Percentiles rank a stretch among this genome's conserved stretches.
Evolutionary conservation across 2,113 vertebrate genomes (phyloP).

Genomic region (Phodopus roborovskii): DNA sequence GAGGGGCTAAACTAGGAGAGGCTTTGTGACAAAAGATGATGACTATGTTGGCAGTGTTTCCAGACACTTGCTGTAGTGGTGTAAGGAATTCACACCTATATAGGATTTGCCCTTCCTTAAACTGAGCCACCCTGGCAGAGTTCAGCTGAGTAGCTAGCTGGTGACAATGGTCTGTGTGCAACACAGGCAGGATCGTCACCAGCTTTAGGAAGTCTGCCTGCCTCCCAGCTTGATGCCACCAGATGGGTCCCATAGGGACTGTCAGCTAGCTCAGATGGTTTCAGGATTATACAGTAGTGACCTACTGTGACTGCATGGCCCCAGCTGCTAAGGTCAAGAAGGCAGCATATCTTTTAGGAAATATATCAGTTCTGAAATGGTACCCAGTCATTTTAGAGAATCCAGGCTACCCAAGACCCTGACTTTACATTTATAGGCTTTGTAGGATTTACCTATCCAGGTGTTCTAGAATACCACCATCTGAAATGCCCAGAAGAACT

Average conservation of each 20-base stretch:
- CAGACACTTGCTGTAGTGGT: not conserved
- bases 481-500: not conserved
- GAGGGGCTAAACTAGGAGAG: not conserved
- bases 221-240: not conserved
- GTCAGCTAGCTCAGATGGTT: not conserved
- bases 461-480: not conserved
- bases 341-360: not conserved
- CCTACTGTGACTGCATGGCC: too few relatives aligned
- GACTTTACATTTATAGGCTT: not conserved
- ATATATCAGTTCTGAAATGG: not conserved
- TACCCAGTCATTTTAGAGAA: not conserved
- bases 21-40: not conserved
- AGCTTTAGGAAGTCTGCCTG: not conserved
- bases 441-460: not conserved
- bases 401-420: not conserved
- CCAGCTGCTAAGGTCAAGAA: not conserved
- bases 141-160: not conserved
- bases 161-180: not conserved
- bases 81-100: not conserved
- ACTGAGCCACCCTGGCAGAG: not conserved
- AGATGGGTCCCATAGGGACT: not conserved
- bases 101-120: not conserved
- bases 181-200: not conserved
- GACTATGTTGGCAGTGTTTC: not conserved
- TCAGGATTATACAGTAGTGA: too few relatives aligned